Conservation (phyloP, 2,113 vertebrate species). For the Nycticryphes semicollaris region DNA sequence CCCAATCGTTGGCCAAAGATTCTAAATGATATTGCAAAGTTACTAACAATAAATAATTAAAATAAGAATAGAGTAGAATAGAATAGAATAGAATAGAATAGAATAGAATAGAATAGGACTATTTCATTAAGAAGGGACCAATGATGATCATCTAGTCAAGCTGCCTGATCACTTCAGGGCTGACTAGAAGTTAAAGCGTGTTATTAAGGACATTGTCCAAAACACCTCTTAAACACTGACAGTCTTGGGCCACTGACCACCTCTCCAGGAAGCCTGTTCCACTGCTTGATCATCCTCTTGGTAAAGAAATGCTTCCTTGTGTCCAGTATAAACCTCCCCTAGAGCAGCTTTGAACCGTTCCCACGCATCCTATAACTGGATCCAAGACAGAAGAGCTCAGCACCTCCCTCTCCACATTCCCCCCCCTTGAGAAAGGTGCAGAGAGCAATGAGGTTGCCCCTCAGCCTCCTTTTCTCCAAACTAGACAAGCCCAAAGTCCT, state of each 20-base stretch:
- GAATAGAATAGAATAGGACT: neutral
- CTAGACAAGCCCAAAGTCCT: neutral
- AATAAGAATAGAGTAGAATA: neutral
- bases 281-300: neutral
- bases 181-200: neutral
- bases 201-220: neutral
- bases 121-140: neutral
- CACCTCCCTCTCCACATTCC: neutral
- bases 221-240: neutral
- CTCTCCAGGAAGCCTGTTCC: neutral
- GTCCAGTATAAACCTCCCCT: neutral
- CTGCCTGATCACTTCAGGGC: neutral
- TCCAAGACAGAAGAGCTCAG: neutral
- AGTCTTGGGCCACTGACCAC: fast-evolving
- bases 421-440: neutral
- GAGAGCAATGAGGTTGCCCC: neutral
- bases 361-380: neutral
- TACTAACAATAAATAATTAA: neutral
- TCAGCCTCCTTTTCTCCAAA: neutral
- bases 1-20: neutral
- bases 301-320: neutral
- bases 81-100: neutral
- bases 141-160: neutral
- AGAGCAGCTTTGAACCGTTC: neutral
- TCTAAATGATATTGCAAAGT: neutral